Evolutionary conservation across 2,888 invertebrate species (phyloP), one percentile per base, ranked within the genome.

Genomic region (Heliconius cydno): DNA sequence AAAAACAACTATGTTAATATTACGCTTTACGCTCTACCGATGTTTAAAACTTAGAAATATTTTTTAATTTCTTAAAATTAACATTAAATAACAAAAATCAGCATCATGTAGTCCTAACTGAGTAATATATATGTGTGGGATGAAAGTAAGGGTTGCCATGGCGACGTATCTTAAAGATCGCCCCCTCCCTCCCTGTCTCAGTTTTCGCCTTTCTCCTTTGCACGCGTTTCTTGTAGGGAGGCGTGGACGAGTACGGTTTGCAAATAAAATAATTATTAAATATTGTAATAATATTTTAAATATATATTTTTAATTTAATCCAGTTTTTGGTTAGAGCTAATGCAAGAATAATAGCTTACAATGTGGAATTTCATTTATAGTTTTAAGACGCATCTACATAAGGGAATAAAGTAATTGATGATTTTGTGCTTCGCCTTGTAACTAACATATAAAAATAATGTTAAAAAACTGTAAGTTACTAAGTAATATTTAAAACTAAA

Each of bases 91-190:
- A n/a, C 13, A 1, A 30, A 75, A 19, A 28, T 76, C 0, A 19
- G 2, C 79, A 30, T 12, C 70, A 79, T 83, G 83, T 82, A 82
- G 25, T 60, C 77, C 25, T 38, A 34, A 78, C 81, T 68, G 82
- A 73, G 76, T 41, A 81, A 79, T 83, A 81, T 82, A 81, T 81
- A 84, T 87, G 92, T 91, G 93, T 90, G 93, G 84, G 92, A 88
- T 88, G 87, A 85, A 88, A 87, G 81, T 88, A 88, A 89, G 89
- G 88, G 94, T 94, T 92, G 92, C 90, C 89, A 95, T 94, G 92
- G 90, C 85, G 87, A 94, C 94, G 94, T 93, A 95, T 95, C 95
- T 95, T 95, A 90, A 95, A 95, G 95, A 94, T 95, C 94, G 93
- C 93, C 93, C 93, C 90, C 91, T 90, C 90, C 92, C 90, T 91